phyloP scores from a whole-genome alignment of 2,113 vertebrate genomes.

The Epinephelus moara region DNA sequence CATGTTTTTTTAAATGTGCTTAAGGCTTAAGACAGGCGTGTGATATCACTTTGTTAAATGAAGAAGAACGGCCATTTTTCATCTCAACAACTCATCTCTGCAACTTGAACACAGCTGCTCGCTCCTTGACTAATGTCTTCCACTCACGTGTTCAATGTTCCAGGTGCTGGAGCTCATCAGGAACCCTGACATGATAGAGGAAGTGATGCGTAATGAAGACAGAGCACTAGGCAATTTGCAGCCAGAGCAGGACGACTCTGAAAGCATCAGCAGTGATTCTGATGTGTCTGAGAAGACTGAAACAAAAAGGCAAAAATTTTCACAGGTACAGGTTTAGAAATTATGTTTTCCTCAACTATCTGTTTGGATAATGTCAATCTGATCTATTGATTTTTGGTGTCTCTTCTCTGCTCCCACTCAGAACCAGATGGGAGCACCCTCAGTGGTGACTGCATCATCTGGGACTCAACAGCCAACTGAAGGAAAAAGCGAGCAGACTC shows the following conservation, averaged over 20 bases:
- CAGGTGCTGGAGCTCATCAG: conserved; percentile 61
- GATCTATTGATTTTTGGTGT: background rate
- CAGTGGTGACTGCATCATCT: conserved; percentile 4
- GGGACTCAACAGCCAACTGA: conserved; percentile 21
- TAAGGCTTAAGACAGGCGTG: background rate
- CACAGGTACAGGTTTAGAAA: conserved; percentile 25
- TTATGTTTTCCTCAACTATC: background rate
- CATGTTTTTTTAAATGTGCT: background rate
- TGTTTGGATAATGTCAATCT: background rate
- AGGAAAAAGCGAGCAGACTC: conserved; percentile 8
- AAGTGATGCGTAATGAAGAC: conserved; percentile 43
- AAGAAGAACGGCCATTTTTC: background rate
- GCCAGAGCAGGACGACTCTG: conserved; percentile 5
- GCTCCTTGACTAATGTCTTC: background rate
- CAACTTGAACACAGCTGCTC: background rate
- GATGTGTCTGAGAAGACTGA: conserved; percentile 8
- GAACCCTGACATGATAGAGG: conserved; percentile 56
- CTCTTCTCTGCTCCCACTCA: background rate
- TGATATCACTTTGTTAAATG: background rate
- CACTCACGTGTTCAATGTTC: background rate
- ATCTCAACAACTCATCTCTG: background rate
- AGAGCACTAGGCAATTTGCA: conserved; percentile 19
- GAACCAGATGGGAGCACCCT: background rate
- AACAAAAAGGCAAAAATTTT: background rate
- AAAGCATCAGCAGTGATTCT: background rate